Conservation (phyloP, 2,888 invertebrate species). For the Deilephila porcellus region DNA sequence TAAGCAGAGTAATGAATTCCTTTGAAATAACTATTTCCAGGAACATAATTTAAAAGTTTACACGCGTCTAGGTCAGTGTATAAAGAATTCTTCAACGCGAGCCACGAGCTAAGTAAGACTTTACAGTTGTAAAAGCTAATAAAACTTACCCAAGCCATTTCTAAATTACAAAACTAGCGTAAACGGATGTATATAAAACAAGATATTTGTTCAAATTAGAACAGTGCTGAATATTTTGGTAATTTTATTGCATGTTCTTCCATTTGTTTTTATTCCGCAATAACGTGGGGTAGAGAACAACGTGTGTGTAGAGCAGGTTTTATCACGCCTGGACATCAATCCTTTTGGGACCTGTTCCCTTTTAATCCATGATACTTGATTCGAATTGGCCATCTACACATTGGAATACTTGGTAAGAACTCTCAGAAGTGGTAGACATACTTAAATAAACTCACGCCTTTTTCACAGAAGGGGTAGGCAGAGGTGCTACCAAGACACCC, state of each 20-base stretch:
- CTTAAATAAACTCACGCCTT: too few relatives aligned
- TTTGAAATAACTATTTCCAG: not conserved
- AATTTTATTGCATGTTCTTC: not conserved
- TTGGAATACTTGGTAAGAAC: too few relatives aligned
- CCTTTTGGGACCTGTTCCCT: too few relatives aligned
- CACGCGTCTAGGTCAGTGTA: not conserved
- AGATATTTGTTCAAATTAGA: not conserved
- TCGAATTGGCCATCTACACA: too few relatives aligned
- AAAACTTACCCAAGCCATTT: not conserved
- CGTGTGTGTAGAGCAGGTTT: too few relatives aligned
- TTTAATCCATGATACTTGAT: too few relatives aligned
- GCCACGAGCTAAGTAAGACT: conserved; percentile 2
- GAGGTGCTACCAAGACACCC: too few relatives aligned
- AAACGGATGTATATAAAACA: not conserved
- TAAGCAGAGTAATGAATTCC: not conserved
- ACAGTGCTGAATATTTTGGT: not conserved
- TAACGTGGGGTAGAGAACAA: too few relatives aligned
- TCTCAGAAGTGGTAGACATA: too few relatives aligned
- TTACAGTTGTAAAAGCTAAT: not conserved
- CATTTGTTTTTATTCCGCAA: too few relatives aligned
- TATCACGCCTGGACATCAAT: too few relatives aligned
- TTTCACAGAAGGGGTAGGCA: too few relatives aligned
- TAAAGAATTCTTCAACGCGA: not conserved
- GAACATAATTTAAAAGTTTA: not conserved
- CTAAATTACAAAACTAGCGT: not conserved